Evolutionary conservation across 2,888 invertebrate genomes (phyloP), one percentile per base, ranked within the genome.

Genomic region (Scrobipalpa costella): DNA sequence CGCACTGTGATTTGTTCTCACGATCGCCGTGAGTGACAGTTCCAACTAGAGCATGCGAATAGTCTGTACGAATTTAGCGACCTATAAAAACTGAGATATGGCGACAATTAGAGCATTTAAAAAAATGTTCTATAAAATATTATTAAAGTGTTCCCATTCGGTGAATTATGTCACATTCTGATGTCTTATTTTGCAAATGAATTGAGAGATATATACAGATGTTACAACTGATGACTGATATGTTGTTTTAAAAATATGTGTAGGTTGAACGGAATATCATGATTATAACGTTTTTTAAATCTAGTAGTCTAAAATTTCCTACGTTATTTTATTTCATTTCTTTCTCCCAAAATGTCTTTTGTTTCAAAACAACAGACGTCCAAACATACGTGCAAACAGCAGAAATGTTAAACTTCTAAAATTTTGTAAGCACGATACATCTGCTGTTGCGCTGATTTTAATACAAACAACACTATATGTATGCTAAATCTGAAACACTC

Each of bases 21-120:
- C n/a, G n/a, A 9, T 33, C 33, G 27, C 11, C 9, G 2, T 55
- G 55, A 55, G 55, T 27, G 55, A 55, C 55, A 55, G 55, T 13
- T 33, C 55, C 33, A 55, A 21, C 33, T 34, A 34, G 55, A 55
- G 55, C 55, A 27, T 33, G 55, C 55, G 21, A 55, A 33, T 52
- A 52, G 21, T 7, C 52, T 27, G 27, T 6, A 55, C 55, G 33
- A n/a, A 55, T 55, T 55, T 11, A 55, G 15, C 36, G 57, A 57
- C 57, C 57, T 57, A 57, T 19, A 57, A 57, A 55, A 57, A 36
- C 34, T 57, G 57, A 57, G 38, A 57, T 38, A 57, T 57, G 9
- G 8, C 34, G 17, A 57, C 57, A 36, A 57, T 57, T 57, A 57
- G 15, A 57, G 21, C 57, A 38, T 57, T 57, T 57, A 57, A n/a